phyloP scores from a whole-genome alignment of 2,113 vertebrate species.

The Corythornis madagascariensis region DNA sequence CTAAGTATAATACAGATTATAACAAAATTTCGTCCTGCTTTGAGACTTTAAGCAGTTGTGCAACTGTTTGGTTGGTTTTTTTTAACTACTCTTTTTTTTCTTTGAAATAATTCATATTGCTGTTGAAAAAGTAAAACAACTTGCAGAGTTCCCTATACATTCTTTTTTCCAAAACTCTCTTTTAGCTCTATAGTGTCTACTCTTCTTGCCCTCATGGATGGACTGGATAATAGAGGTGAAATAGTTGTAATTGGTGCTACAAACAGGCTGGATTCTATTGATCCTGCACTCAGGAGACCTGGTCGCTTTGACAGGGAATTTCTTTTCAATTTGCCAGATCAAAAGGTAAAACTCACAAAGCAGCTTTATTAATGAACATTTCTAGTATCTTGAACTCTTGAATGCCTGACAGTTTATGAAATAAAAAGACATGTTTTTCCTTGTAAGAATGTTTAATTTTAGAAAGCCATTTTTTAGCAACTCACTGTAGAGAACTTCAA shows the following conservation, averaged over 20 bases:
- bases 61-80: not conserved
- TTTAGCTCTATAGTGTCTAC: constrained; percentile 97
- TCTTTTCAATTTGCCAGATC: constrained; percentile 96
- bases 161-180: not conserved
- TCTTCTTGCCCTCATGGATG: constrained; percentile 97
- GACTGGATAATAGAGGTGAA: constrained; percentile 98
- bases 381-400: not conserved
- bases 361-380: not conserved
- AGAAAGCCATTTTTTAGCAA: not conserved
- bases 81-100: not conserved
- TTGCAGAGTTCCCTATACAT: not conserved
- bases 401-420: not conserved
- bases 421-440: not conserved
- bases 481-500: not conserved
- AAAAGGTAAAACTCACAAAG: constrained; percentile 82
- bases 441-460: not conserved
- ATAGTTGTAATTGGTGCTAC: constrained; percentile 99
- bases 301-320: constrained; percentile 99
- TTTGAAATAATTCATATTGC: not conserved
- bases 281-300: constrained; percentile 99
- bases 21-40: not conserved
- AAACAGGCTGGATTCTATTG: constrained; percentile 99
- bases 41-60: not conserved
- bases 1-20: not conserved
- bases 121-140: not conserved